These are phyloP conservation scores for Mamestra configurata DNA, from an alignment of 1,140 invertebrate species.

Conservation along the genomic window DNA sequence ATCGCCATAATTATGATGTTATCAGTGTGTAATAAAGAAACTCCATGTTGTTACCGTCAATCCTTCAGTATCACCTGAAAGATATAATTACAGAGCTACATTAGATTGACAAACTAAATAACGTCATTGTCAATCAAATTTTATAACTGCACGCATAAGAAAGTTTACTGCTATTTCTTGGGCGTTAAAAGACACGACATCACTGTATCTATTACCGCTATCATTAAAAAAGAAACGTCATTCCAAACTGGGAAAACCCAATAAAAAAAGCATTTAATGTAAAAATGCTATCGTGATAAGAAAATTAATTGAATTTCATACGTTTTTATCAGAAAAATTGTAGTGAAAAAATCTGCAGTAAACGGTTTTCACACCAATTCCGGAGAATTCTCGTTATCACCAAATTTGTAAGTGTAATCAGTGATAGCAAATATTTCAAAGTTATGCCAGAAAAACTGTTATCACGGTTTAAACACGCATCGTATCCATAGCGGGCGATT, in stretches of 20 bases:
- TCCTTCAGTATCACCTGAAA: neutral
- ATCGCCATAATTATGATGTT: neutral
- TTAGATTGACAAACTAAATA: neutral
- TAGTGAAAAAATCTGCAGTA: neutral
- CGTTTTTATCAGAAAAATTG: conserved; percentile 9
- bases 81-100: conserved; percentile 1
- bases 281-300: conserved; percentile 12
- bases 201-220: neutral
- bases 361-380: neutral
- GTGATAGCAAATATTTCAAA: neutral
- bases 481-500: conserved; percentile 11
- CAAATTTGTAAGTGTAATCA: conserved; percentile 20
- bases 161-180: neutral
- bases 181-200: neutral
- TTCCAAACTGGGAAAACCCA: neutral
- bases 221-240: neutral
- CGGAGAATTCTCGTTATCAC: conserved; percentile 22
- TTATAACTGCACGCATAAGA: neutral
- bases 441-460: neutral
- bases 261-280: neutral
- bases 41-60: neutral
- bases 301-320: conserved; percentile 35
- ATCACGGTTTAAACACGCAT: conserved; percentile 8
- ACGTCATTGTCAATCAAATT: neutral
- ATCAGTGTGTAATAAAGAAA: neutral